Conservation (phyloP, 1,140 invertebrate genomes). For the Drosophila albomicans region DNA sequence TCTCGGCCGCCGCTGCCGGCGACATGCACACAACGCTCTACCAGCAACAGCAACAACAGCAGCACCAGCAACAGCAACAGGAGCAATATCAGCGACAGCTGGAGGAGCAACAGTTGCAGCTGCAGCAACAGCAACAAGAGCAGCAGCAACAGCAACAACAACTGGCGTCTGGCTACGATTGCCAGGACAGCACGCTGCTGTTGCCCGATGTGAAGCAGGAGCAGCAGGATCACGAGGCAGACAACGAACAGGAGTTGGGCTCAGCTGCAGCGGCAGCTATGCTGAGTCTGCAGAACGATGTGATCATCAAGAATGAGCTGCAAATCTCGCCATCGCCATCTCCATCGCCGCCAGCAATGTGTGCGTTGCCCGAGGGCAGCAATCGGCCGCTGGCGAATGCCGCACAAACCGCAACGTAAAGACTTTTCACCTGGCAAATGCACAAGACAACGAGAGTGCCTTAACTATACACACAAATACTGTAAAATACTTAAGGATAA, state of each 20-base stretch:
- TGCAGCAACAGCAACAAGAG: slow-evolving; percentile 26
- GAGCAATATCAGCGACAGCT: slow-evolving; percentile 56
- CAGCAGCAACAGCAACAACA: slow-evolving; percentile 30
- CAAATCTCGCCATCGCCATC: slow-evolving; percentile 81
- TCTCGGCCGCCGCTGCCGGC: slow-evolving; percentile 74
- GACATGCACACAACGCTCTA: slow-evolving; percentile 72
- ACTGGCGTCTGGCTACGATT: slow-evolving; percentile 45
- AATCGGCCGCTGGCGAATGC: slow-evolving; percentile 57
- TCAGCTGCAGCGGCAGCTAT: slow-evolving; percentile 61
- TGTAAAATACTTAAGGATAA: slow-evolving; percentile 25
- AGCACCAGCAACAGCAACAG: slow-evolving; percentile 49
- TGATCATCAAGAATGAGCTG: slow-evolving; percentile 81
- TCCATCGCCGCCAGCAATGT: slow-evolving; percentile 61
- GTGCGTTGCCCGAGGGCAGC: slow-evolving; percentile 56
- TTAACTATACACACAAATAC: slow-evolving; percentile 40
- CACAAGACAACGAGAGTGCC: slow-evolving; percentile 47
- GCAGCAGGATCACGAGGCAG: slow-evolving; percentile 44
- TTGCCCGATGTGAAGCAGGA: slow-evolving; percentile 72
- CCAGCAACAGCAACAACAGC: slow-evolving; percentile 58
- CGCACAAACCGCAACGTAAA: slow-evolving; percentile 75
- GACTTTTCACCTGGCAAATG: slow-evolving; percentile 52
- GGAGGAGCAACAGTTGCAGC: slow-evolving; percentile 44
- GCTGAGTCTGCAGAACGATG: slow-evolving; percentile 72
- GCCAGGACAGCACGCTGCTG: slow-evolving; percentile 48
- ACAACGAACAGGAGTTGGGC: slow-evolving; percentile 40